Percentiles rank a stretch among this genome's conserved stretches.
phyloP scores from a whole-genome alignment of 2,888 invertebrate genomes.

The Cremastinae sp. region DNA sequence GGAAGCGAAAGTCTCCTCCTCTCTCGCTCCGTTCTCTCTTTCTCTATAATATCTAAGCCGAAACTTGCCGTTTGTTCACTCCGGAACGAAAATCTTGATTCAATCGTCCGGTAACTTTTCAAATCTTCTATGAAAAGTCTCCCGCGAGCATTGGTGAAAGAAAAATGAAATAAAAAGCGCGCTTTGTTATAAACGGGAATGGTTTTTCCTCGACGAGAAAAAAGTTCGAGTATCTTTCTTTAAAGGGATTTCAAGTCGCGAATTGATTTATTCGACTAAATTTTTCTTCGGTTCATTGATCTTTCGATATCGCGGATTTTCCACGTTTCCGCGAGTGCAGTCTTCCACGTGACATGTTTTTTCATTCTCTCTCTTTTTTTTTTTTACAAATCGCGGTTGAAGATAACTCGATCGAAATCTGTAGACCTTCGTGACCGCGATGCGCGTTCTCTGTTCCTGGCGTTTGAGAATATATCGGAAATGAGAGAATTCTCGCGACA shows the following conservation, averaged over 20 bases:
- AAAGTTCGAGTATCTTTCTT: no score
- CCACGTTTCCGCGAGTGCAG: not conserved
- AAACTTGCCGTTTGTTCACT: conserved; percentile 41
- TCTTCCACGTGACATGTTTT: no score
- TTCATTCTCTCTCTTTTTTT: no score
- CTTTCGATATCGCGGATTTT: not conserved
- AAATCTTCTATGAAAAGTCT: conserved; percentile 28
- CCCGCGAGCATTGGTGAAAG: conserved; percentile 2
- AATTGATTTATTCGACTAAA: no score
- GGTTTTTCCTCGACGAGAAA: no score
- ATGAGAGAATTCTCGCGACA: conserved; percentile 46
- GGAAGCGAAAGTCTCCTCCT: conserved; percentile 34
- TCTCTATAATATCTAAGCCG: conserved; percentile 31
- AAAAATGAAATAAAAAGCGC: conserved; percentile 25
- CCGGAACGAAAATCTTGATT: conserved; percentile 36
- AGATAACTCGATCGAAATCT: conserved; percentile 44
- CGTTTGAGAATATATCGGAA: conserved; percentile 9
- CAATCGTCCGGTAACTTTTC: conserved; percentile 31
- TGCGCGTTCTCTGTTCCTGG: conserved; percentile 36
- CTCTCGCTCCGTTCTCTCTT: conserved; percentile 15
- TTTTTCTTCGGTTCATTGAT: conserved; percentile 1
- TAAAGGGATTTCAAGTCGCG: no score
- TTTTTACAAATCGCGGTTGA: not conserved
- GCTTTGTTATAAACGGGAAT: not conserved
- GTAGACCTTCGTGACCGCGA: conserved; percentile 46